Percentiles rank a stretch among this genome's conserved stretches.
phyloP scores from a whole-genome alignment of 2,888 invertebrate species.

The Stenodema calcarata region DNA sequence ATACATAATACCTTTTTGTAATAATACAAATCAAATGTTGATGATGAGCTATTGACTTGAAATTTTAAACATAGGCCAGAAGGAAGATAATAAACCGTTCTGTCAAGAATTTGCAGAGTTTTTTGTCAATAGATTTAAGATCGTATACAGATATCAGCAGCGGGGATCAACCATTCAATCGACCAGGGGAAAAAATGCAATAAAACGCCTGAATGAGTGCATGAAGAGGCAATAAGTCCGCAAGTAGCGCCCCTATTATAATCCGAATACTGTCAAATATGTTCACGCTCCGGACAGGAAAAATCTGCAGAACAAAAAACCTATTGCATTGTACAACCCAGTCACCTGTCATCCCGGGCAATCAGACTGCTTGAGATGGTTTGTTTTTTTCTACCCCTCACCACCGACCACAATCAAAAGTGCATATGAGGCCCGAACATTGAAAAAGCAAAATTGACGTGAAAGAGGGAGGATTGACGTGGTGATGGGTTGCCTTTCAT shows the following conservation, averaged over 20 bases:
- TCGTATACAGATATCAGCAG: background rate
- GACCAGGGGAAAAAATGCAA: background rate
- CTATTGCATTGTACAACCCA: background rate
- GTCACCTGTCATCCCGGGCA: conserved; percentile 12
- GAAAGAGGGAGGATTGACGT: background rate
- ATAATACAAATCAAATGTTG: too few species aligned
- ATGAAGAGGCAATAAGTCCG: background rate
- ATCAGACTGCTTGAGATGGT: background rate
- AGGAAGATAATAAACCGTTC: too few species aligned
- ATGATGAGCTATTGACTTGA: too few species aligned
- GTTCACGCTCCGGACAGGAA: background rate
- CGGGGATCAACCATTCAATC: background rate
- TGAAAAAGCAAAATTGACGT: conserved; percentile 9
- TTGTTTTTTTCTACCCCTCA: background rate
- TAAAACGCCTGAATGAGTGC: background rate
- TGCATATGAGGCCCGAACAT: conserved; percentile 18
- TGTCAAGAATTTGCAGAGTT: too few species aligned
- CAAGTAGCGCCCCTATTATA: background rate
- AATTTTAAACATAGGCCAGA: too few species aligned
- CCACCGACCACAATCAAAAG: background rate
- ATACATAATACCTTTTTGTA: too few species aligned
- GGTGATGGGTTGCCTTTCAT: conserved; percentile 19
- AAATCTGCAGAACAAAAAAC: background rate
- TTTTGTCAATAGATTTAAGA: too few species aligned
- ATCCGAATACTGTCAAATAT: background rate